Base-by-base conservation (phyloP, 30 jellyfish, hydroid and myxozoan genomes). In the Catostylus mosaicus region DNA sequence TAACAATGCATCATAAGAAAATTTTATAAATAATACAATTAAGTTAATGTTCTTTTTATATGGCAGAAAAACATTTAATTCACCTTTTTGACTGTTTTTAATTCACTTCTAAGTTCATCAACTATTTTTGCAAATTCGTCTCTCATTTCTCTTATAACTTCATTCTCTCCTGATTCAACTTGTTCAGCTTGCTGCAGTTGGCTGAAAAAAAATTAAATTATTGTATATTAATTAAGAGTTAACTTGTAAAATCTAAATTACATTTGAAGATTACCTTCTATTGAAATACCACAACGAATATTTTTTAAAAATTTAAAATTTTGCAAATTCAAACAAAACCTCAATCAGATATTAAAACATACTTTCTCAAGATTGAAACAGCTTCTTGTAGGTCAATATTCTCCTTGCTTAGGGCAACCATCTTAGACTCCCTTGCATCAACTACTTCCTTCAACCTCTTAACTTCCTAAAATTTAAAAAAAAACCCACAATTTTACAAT, bases 361-460 rank as follows among this genome's bases (percentile, higher is more conserved):
- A 92, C 98, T 77, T 86, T 79, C 81, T 73, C 35, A 88, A 87
- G 18, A 78, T 66, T 52, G 90, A 52, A 20, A 71, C 83, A 26
- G 88, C 66, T 43, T 92, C 98, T 57, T 72, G 95, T 52, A 86
- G 50, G 67, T 80, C 82, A 34, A 87, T 87, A 69, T 92, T 92
- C 60, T 92, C 97, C 48, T 76, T 81, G 63, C 98, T 92, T 45
- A 86, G 71, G 6, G 73, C 80, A 51, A 92, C 96, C 97, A 92
- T 74, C 74, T 76, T 80, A 22, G 74, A 36, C 67, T 92, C 98
- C 36, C 98, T 84, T 9, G 95, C 96, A 34, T 92, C 92, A n/a
- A 92, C 80, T 3, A 92, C 63, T 40, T 73, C 86, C 54, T 87
- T 62, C 51, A 87, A 67, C 32, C 85, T 65, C 57, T 18, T 19